Evolutionary conservation across 2,797 vertebrate genomes (phyloP), one percentile per base, ranked within the genome.

Genomic region (Streptopelia turtur): DNA sequence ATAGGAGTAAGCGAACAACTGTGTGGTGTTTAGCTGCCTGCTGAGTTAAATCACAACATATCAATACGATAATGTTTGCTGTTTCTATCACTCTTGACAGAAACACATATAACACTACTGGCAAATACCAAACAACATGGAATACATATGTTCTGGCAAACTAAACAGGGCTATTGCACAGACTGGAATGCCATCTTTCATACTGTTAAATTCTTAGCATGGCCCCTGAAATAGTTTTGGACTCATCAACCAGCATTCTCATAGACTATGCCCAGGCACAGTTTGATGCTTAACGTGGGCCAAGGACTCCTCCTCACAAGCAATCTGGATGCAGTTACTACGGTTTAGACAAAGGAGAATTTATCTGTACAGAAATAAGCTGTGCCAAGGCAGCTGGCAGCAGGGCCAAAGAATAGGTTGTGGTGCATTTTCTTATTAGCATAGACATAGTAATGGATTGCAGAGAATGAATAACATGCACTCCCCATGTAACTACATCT

Each of bases 321-420:
- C 59, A 96, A 92, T 90, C 80, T 95, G 83, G 63, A 90, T 79
- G 59, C 63, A 66, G 66, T 79, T 90, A 52, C 55, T 65, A 24
- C 4, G 20, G 35, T 59, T 45, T 53, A n/a, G 74, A 88, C 63
- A 89, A 90, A 95, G 88, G 41, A 82, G 33, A 55, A 39, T 83
- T 86, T 83, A 28, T 91, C 65, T 52, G 11, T 70, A 70, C 41
- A 84, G 50, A 90, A 84, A 78, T 70, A 77, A 72, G 11, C 4
- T 76, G 13, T 87, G 59, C 88, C 80, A 96, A 93, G 33, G 63
- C 63, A 94, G 47, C 77, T 90, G 92, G 43, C 12, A 93, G 14
- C 33, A 63, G 17, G 7, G 16, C 39, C 22, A 76, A 87, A 88
- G 45, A 78, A 55, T n/a, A 82, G 55, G 45, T 93, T 69, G 18